Evolutionary conservation across 2,888 invertebrate species (phyloP).

Genomic region (Melikaiella ostensackeni): DNA sequence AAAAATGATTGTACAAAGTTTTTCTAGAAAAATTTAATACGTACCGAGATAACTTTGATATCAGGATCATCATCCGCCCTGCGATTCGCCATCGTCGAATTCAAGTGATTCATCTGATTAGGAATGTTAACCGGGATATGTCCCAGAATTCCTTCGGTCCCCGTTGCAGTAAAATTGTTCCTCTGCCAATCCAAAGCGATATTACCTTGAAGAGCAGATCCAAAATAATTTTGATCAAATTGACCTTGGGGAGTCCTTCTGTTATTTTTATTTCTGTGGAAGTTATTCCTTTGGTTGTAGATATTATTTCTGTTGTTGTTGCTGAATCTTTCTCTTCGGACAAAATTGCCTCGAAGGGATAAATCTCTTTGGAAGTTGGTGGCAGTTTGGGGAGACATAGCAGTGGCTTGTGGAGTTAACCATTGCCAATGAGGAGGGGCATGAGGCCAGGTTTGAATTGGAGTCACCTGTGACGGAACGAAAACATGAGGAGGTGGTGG

Average conservation of each 20-base stretch:
- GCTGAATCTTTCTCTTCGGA: constrained; percentile 68
- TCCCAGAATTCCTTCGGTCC: constrained; percentile 65
- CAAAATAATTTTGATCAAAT: constrained; percentile 70
- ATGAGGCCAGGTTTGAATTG: constrained; percentile 69
- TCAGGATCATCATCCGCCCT: constrained; percentile 16
- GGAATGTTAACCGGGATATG: constrained; percentile 67
- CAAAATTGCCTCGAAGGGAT: constrained; percentile 66
- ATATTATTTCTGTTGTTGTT: constrained; percentile 70
- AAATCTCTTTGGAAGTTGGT: constrained; percentile 69
- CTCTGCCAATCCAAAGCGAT: constrained; percentile 72
- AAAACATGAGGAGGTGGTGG: constrained; percentile 68
- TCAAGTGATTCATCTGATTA: constrained; percentile 60
- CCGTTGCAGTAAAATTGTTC: constrained; percentile 59
- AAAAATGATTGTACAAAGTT: too few relatives aligned
- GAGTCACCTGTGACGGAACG: constrained; percentile 70
- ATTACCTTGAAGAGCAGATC: constrained; percentile 60
- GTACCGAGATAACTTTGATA: constrained; percentile 54
- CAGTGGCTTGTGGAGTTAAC: constrained; percentile 66
- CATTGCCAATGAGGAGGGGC: constrained; percentile 71
- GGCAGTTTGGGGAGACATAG: constrained; percentile 63
- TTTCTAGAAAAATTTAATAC: constrained; percentile 20
- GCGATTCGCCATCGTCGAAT: constrained; percentile 49
- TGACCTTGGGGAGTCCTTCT: constrained; percentile 63
- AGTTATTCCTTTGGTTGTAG: constrained; percentile 69
- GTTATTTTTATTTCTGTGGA: constrained; percentile 69